These are phyloP conservation scores for Apis dorsata DNA, from an alignment of 1,140 invertebrate genomes.

Conservation along the genomic window DNA sequence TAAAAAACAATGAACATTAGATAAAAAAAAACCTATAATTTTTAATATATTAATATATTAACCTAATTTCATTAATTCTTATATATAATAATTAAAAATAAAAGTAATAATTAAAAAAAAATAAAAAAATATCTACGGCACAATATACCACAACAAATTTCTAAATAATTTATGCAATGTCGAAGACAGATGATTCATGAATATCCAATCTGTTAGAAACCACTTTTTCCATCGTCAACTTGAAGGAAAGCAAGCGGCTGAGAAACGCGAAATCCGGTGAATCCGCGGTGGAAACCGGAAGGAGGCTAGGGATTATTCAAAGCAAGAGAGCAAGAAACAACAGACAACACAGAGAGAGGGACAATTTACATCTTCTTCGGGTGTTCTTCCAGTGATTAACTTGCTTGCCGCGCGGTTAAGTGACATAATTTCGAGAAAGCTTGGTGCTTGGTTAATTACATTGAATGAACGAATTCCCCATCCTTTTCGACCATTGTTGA, in stretches of 20 bases:
- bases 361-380: background rate
- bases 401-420: constrained; percentile 14
- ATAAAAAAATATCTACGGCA: no score
- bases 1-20: no score
- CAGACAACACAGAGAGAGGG: background rate
- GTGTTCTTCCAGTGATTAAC: constrained; percentile 23
- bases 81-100: no score
- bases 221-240: background rate
- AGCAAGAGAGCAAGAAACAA: constrained; percentile 12
- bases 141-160: no score
- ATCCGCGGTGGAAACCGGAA: background rate
- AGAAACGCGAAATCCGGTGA: background rate
- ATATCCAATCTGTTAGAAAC: background rate
- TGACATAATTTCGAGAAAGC: constrained; percentile 34
- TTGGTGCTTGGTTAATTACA: constrained; percentile 14
- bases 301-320: constrained; percentile 9
- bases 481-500: background rate
- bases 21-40: no score
- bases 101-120: no score
- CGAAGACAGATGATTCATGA: background rate
- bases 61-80: no score
- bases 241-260: background rate
- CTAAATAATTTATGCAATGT: background rate
- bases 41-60: no score
- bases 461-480: constrained; percentile 19